phyloP scores from a whole-genome alignment of 2,113 vertebrate genomes.

The Mohoua ochrocephala region DNA sequence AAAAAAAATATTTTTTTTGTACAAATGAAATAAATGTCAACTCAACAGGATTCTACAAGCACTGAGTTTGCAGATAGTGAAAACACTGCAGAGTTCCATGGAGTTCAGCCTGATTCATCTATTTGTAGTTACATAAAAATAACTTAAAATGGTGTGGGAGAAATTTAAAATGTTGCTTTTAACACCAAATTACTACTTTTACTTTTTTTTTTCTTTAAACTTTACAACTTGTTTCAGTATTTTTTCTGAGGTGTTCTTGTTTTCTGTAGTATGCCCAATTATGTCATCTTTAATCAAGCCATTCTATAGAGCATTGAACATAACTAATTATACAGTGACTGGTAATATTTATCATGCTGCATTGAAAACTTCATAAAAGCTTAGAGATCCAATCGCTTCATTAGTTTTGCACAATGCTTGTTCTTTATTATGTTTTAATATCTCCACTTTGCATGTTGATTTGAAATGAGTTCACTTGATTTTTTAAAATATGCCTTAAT shows the following conservation, averaged over 20 bases:
- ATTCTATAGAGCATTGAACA: conserved; percentile 53
- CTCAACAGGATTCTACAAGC: conserved; percentile 83
- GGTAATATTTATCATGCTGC: conserved; percentile 51
- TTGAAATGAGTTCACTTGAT: not conserved
- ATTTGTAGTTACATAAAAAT: conserved; percentile 23
- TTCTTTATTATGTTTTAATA: not conserved
- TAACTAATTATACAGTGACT: conserved; percentile 33
- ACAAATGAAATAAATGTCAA: conserved; percentile 77
- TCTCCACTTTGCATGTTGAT: not conserved
- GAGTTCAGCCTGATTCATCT: not conserved
- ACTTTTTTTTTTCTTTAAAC: conserved; percentile 31
- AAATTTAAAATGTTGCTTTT: not conserved
- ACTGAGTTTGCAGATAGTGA: conserved; percentile 80
- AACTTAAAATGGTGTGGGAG: not conserved
- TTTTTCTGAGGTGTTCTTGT: conserved; percentile 26
- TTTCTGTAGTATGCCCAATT: conserved; percentile 16
- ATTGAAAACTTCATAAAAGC: conserved; percentile 51
- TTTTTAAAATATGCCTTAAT: not conserved
- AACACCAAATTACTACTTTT: not conserved
- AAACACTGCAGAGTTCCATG: conserved; percentile 62
- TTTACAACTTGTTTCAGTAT: conserved; percentile 20
- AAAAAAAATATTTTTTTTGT: conserved; percentile 63
- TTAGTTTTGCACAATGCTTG: conserved; percentile 26
- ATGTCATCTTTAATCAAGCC: conserved; percentile 9
- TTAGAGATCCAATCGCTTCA: conserved; percentile 37